Percentiles rank a stretch among this genome's conserved stretches.
Conservation (phyloP, 2,888 invertebrate genomes). For the Apantesis nais region DNA sequence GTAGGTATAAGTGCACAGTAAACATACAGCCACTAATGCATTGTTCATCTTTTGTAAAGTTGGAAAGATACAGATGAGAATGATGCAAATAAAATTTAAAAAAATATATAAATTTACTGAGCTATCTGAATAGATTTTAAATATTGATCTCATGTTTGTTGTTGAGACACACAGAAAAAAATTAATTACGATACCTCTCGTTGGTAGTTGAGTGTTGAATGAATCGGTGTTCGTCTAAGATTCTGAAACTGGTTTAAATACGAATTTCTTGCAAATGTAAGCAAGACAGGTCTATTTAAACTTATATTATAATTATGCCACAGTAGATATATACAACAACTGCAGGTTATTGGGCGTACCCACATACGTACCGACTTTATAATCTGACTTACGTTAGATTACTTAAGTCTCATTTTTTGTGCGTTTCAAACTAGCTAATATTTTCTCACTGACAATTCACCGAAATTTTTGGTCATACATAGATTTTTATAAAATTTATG, state of each 20-base stretch:
- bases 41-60: not conserved
- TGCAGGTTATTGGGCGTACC: no score
- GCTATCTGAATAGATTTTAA: not conserved
- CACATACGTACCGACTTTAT: no score
- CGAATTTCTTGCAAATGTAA: not conserved
- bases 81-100: not conserved
- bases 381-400: no score
- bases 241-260: constrained; percentile 4
- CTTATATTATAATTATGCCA: not conserved
- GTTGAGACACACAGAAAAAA: not conserved
- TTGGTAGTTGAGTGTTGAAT: not conserved
- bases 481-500: no score
- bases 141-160: not conserved
- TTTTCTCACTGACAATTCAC: no score
- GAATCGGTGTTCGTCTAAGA: not conserved
- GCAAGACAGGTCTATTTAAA: not conserved
- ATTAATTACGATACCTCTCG: not conserved
- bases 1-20: not conserved
- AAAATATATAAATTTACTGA: not conserved
- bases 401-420: no score
- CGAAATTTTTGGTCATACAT: no score
- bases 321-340: no score
- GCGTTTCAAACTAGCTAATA: no score
- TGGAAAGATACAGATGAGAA: not conserved
- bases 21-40: not conserved